These are phyloP conservation scores for Trachymyrmex cornetzi DNA, from an alignment of 1,140 invertebrate genomes.

Conservation along the genomic window DNA sequence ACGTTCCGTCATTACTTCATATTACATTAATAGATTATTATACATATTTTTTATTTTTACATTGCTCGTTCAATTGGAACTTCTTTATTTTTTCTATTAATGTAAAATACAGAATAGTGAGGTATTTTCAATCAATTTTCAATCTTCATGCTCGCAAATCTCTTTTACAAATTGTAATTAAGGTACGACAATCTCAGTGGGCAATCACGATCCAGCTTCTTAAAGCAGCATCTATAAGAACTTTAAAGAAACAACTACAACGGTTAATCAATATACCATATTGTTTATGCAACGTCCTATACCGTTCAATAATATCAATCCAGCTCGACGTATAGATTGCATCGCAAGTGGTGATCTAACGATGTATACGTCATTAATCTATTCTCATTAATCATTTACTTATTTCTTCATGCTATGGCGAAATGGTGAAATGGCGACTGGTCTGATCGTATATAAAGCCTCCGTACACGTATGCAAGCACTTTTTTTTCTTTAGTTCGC, in stretches of 20 bases:
- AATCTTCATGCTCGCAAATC: background rate
- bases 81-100: no score
- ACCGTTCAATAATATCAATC: background rate
- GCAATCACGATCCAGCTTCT: background rate
- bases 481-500: constrained; percentile 47
- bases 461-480: background rate
- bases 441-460: constrained; percentile 6
- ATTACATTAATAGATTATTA: no score
- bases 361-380: background rate
- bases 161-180: constrained; percentile 12
- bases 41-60: no score
- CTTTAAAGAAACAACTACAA: background rate
- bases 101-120: background rate
- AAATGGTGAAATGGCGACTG: constrained; percentile 20
- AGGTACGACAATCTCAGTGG: background rate
- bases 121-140: constrained; percentile 23
- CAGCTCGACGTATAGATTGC: background rate
- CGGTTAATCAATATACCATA: background rate
- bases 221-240: background rate
- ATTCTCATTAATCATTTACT: background rate
- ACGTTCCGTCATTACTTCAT: no score
- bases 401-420: background rate
- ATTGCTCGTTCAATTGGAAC: no score
- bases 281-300: background rate
- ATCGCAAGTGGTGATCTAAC: background rate